Conservation (phyloP, 2,888 invertebrate species). For the Camptogramma bilineatum region DNA sequence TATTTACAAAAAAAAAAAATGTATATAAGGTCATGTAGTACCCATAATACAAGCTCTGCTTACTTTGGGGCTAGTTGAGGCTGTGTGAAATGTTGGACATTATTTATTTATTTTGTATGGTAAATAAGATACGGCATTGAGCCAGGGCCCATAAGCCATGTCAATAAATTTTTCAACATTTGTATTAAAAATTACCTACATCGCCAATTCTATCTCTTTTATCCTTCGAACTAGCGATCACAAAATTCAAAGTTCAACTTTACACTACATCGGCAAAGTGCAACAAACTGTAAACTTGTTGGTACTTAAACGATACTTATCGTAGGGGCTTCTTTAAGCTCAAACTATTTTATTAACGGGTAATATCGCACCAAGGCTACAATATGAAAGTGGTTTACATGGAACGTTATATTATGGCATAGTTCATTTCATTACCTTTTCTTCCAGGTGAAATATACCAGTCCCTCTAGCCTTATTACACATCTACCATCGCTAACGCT, state of each 20-base stretch:
- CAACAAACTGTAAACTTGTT: background rate
- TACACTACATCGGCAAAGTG: background rate
- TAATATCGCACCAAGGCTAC: background rate
- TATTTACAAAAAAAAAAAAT: too few relatives aligned
- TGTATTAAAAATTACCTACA: background rate
- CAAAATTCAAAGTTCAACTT: background rate
- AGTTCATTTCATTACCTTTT: background rate
- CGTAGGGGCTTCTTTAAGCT: background rate
- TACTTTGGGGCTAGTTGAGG: too few relatives aligned
- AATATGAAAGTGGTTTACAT: background rate
- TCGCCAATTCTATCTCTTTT: background rate
- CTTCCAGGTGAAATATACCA: too few relatives aligned
- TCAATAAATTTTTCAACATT: background rate
- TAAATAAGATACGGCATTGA: too few relatives aligned
- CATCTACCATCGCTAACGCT: too few relatives aligned
- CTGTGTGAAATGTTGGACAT: too few relatives aligned
- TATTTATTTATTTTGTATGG: too few relatives aligned
- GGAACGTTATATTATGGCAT: background rate
- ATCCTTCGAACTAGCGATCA: background rate
- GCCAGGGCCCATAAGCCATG: too few relatives aligned
- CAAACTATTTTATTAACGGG: background rate
- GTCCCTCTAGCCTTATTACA: too few relatives aligned
- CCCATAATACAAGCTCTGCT: too few relatives aligned
- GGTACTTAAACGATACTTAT: background rate
- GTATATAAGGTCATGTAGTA: too few relatives aligned